A percentile compares a stretch with the other conserved stretches of the same genome.
These are phyloP conservation scores for Haplochromis vanheusdeni DNA, from an alignment of 2,113 vertebrate species.

Conservation along the genomic window DNA sequence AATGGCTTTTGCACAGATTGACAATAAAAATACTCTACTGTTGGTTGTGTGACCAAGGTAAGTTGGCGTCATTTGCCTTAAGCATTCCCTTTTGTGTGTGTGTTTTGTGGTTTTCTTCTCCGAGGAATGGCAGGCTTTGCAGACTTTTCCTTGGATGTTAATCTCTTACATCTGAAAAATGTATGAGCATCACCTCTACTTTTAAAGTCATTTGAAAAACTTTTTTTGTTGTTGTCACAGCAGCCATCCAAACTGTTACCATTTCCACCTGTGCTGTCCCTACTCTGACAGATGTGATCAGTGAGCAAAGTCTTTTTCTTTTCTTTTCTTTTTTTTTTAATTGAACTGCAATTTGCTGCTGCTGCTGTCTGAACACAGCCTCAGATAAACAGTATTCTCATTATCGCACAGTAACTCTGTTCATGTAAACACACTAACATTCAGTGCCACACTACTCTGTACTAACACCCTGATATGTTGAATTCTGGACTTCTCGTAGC, in stretches of 20 bases:
- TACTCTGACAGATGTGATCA: not conserved
- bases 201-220: not conserved
- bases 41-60: not conserved
- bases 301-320: not conserved
- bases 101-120: not conserved
- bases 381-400: not conserved
- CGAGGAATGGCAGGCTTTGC: not conserved
- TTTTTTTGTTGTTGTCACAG: not conserved
- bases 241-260: not conserved
- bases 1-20: not conserved
- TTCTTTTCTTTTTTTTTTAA: not conserved
- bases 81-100: not conserved
- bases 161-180: not conserved
- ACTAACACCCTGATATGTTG: not conserved
- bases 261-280: not conserved
- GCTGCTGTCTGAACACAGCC: not conserved
- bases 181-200: not conserved
- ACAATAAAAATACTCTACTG: not conserved
- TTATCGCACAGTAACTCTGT: not conserved
- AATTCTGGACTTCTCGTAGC: not conserved
- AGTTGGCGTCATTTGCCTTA: not conserved
- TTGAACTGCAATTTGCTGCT: not conserved
- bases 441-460: not conserved
- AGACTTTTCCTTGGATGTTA: not conserved
- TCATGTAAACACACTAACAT: constrained; percentile 3